Evolutionary conservation across 2,113 vertebrate genomes (phyloP), one percentile per base, ranked within the genome.

Genomic region (Platanista minor): DNA sequence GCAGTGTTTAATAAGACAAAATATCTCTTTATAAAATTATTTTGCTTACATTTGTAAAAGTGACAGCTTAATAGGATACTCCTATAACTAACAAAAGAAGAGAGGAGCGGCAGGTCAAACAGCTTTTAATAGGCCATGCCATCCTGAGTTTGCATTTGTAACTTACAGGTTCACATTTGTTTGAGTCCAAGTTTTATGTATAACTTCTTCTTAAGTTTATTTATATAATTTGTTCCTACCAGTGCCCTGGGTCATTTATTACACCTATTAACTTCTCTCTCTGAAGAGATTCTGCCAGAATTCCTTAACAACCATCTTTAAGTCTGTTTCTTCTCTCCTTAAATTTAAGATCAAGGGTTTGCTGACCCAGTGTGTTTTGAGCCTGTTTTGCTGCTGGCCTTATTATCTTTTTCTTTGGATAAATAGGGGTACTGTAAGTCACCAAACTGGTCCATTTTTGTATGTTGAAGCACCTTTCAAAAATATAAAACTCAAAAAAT

Each of bases 141-240:
- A 10, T 87, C 78, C 83, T 5, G 52, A 74, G 64, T 93, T 93
- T 61, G 93, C 81, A 2, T 75, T 91, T 78, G 57, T 85, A 81
- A 93, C 80, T 81, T 69, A 62, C 92, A 88, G 83, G 46, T 88
- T 94, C 62, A 71, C 86, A 15, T 96, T 97, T 97, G 96, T 97
- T 98, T 92, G 87, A 93, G 64, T 84, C 75, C 84, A 49, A 18
- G 23, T 71, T 82, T 93, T 91, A 88, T 94, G 94, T 98, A 82
- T 95, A 98, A 95, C 88, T 97, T 96, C 97, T 98, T 87, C 97
- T 98, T 97, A 98, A 98, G 96, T 97, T 97, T 98, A 98, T 98
- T 98, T 98, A 98, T 95, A 88, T 94, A 97, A 97, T 95, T 95
- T 97, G 96, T 97, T 97, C 96, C 95, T 97, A 97, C 97, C 75